A percentile compares a stretch with the other conserved stretches of the same genome.
These are phyloP conservation scores for Tangara arthus DNA, from an alignment of 2,797 vertebrate genomes.

Conservation along the genomic window DNA sequence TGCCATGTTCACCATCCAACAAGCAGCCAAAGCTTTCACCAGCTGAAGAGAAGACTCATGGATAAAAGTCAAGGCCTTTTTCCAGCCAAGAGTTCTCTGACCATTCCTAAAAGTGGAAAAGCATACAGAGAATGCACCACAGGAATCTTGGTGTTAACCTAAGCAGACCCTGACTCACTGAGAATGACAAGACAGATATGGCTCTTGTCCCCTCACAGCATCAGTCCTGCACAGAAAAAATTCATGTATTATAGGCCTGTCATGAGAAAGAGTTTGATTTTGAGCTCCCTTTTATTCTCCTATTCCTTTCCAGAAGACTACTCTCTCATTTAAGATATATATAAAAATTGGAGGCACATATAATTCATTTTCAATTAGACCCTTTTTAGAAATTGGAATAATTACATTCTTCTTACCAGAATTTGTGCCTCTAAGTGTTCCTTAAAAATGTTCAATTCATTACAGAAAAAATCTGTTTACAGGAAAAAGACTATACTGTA, in stretches of 20 bases:
- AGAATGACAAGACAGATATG: not conserved
- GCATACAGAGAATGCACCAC: not conserved
- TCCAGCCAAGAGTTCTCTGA: not conserved
- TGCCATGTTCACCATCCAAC: not conserved
- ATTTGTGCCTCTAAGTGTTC: not conserved
- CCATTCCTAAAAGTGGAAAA: not conserved
- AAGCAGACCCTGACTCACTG: not conserved
- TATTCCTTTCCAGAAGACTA: not conserved
- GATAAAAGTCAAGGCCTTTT: not conserved
- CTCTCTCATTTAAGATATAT: not conserved
- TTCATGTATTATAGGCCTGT: not conserved
- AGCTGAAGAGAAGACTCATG: not conserved
- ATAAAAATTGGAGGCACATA: conserved; percentile 1
- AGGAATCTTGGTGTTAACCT: not conserved
- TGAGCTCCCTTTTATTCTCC: not conserved
- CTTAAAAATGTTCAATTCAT: not conserved
- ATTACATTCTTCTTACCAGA: not conserved
- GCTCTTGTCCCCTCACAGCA: not conserved
- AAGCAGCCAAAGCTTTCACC: not conserved
- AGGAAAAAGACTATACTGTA: not conserved
- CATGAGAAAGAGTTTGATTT: not conserved
- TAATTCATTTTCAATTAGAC: not conserved
- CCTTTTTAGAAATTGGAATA: not conserved
- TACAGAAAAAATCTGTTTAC: not conserved
- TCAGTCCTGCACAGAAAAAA: not conserved